Conservation (phyloP, 2,113 vertebrate species). For the Hyaena hyaena region DNA sequence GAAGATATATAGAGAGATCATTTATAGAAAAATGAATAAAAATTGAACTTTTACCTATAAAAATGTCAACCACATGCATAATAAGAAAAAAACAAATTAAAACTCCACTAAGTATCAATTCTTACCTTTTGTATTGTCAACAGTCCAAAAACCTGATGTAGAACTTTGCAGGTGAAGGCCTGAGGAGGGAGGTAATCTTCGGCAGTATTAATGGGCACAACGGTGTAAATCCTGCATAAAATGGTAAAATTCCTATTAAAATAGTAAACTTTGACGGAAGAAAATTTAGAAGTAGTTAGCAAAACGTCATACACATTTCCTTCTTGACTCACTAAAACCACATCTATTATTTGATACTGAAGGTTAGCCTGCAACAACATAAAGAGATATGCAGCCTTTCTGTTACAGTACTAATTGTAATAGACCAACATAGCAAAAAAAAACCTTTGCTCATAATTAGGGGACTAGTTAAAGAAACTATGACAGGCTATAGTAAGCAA, state of each 20-base stretch:
- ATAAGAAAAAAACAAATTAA: background rate
- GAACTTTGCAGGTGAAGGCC: background rate
- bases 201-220: background rate
- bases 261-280: background rate
- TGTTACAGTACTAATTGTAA: background rate
- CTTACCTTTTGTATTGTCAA: background rate
- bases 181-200: background rate
- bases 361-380: background rate
- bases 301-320: background rate
- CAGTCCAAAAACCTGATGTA: background rate
- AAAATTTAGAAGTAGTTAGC: background rate
- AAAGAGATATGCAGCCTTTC: background rate
- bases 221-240: background rate
- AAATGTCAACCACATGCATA: background rate
- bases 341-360: background rate
- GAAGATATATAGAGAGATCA: background rate
- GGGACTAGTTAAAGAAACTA: background rate
- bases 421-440: too few species aligned
- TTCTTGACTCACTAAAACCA: background rate
- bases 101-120: background rate
- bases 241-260: background rate
- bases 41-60: background rate
- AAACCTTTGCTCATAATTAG: background rate
- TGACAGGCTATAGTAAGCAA: background rate
- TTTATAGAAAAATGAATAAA: background rate